Evolutionary conservation across 2,797 vertebrate genomes (phyloP).

Genomic region (Liparis tanakae): DNA sequence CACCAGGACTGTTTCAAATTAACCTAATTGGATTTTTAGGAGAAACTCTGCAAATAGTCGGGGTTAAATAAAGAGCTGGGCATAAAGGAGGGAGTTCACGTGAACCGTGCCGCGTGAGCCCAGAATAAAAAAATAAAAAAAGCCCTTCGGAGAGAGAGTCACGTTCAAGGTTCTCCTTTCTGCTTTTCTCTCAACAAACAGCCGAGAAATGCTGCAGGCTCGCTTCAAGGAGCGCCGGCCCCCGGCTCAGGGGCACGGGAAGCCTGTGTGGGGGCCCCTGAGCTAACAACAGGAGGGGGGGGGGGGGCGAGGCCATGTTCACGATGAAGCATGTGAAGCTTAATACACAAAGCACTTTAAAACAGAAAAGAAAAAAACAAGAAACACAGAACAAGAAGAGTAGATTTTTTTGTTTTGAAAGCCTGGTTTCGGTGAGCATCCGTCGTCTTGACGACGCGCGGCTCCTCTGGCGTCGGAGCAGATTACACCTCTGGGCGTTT

Average conservation of each 20-base stretch:
- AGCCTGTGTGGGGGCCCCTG: constrained; percentile 48
- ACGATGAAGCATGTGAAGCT: neutral
- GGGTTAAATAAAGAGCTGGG: constrained; percentile 78
- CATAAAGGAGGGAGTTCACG: constrained; percentile 61
- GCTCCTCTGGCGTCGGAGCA: neutral
- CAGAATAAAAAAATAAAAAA: constrained; percentile 59
- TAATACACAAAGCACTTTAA: constrained; percentile 3
- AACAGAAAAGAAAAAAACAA: neutral
- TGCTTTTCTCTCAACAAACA: constrained; percentile 74
- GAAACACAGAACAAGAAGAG: neutral
- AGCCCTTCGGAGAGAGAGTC: constrained; percentile 66
- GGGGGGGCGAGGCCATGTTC: constrained; percentile 2
- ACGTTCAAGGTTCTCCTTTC: constrained; percentile 75
- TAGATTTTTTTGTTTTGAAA: no score
- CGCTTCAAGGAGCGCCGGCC: constrained; percentile 57
- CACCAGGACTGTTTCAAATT: constrained; percentile 80
- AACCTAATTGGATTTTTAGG: constrained; percentile 85
- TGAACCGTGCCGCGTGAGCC: constrained; percentile 63
- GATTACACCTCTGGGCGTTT: neutral
- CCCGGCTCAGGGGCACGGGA: constrained; percentile 49
- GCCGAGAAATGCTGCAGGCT: constrained; percentile 66
- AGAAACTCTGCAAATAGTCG: constrained; percentile 77
- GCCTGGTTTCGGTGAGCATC: neutral
- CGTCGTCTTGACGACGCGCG: neutral
- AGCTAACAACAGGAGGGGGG: constrained; percentile 42